These are phyloP conservation scores for Sitophilus oryzae DNA, from an alignment of 1,140 invertebrate genomes.

Conservation along the genomic window DNA sequence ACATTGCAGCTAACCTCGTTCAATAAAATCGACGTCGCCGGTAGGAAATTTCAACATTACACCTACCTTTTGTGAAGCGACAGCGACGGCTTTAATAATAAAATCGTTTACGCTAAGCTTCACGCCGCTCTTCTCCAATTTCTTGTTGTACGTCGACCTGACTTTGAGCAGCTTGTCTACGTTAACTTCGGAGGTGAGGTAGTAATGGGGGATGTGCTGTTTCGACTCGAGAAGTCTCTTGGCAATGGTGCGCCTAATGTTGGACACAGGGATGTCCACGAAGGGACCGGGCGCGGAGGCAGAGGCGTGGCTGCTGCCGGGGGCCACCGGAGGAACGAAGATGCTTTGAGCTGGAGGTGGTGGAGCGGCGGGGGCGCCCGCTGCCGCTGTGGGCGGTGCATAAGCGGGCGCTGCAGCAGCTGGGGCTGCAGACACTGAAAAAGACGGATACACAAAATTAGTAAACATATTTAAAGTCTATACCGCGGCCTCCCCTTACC, in stretches of 20 bases:
- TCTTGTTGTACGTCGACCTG: conserved; percentile 31
- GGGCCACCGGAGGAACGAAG: conserved; percentile 26
- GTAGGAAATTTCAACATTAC: too few species aligned
- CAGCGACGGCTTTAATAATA: conserved; percentile 90
- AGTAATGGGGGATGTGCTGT: conserved; percentile 85
- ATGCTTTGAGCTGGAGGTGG: conserved; percentile 38
- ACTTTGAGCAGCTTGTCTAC: conserved; percentile 33
- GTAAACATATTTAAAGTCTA: too few species aligned
- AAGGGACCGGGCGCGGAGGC: conserved; percentile 47
- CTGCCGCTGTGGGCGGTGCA: conserved; percentile 35
- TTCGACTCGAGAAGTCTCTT: conserved; percentile 90
- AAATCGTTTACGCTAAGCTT: conserved; percentile 52
- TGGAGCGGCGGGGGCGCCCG: conserved; percentile 40
- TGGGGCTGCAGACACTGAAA: conserved; percentile 38
- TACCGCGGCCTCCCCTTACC: too few species aligned
- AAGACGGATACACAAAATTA: too few species aligned
- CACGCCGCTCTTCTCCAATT: conserved; percentile 31
- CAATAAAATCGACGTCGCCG: too few species aligned
- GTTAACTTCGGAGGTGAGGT: conserved; percentile 31
- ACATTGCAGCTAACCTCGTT: too few species aligned
- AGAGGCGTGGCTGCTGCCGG: conserved; percentile 44
- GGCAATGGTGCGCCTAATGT: conserved; percentile 86
- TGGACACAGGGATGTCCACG: conserved; percentile 79
- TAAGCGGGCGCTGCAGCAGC: conserved; percentile 39
- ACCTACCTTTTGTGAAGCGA: conserved; percentile 71